Conservation (phyloP, 2,797 vertebrate species). For the Varecia variegata region DNA sequence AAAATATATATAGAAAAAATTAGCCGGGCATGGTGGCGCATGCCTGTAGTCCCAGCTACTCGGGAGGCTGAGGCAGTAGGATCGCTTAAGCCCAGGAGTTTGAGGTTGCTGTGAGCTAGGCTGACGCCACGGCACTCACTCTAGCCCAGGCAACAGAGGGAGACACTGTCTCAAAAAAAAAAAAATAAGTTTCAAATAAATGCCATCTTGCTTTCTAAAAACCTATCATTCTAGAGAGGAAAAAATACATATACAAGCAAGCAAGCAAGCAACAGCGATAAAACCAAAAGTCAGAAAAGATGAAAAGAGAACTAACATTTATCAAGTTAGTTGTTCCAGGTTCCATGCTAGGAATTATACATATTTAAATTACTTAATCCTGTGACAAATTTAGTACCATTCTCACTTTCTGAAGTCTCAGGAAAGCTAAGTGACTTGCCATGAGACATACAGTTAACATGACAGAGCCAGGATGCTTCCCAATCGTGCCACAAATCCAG, state of each 20-base stretch:
- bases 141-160: too few species aligned
- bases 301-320: not conserved
- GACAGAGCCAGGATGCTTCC: not conserved
- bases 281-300: constrained; percentile 7
- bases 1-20: too few species aligned
- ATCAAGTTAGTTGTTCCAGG: not conserved
- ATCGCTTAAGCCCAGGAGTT: too few species aligned
- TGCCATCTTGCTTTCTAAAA: constrained; percentile 5
- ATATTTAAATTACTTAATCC: constrained; percentile 48
- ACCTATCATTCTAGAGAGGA: not conserved
- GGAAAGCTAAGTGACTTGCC: not conserved
- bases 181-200: too few species aligned
- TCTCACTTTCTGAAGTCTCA: not conserved
- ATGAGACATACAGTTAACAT: not conserved
- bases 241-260: not conserved
- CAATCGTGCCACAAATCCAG: not conserved
- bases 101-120: too few species aligned
- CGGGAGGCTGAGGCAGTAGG: too few species aligned
- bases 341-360: not conserved
- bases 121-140: too few species aligned
- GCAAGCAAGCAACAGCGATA: not conserved
- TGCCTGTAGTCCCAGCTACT: too few species aligned
- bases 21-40: too few species aligned
- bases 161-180: too few species aligned
- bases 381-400: constrained; percentile 35